Percentiles rank a stretch among this genome's conserved stretches.
These are phyloP conservation scores for Pandemis cinnamomeana DNA, from an alignment of 2,888 invertebrate species.

Conservation along the genomic window DNA sequence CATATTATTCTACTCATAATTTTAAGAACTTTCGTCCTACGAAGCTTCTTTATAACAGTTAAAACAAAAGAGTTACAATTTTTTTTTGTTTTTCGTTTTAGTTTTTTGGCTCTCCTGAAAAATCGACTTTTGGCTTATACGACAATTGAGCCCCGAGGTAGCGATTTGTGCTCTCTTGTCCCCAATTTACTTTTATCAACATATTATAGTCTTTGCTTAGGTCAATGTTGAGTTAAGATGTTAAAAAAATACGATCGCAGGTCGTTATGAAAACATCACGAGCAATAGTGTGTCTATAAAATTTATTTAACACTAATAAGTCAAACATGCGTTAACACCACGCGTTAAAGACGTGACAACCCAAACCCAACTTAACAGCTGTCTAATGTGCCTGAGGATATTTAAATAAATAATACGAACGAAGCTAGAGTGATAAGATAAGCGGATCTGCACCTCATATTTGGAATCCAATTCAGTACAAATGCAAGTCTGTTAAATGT, in stretches of 20 bases:
- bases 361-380: constrained; percentile 5
- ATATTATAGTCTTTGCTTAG: too few species aligned
- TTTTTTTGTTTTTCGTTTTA: too few species aligned
- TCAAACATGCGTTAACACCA: constrained; percentile 8
- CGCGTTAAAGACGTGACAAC: constrained; percentile 9
- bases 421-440: constrained; percentile 35
- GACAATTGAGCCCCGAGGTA: too few species aligned
- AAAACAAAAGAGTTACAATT: too few species aligned
- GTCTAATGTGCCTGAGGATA: constrained; percentile 15
- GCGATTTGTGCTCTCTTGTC: too few species aligned
- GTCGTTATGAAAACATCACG: background rate
- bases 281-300: background rate
- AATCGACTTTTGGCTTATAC: too few species aligned
- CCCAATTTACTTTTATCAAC: too few species aligned
- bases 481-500: background rate
- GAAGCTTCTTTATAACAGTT: too few species aligned
- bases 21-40: too few species aligned
- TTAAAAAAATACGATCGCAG: background rate
- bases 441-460: constrained; percentile 12
- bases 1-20: too few species aligned
- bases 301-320: background rate
- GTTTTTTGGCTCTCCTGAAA: too few species aligned
- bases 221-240: too few species aligned
- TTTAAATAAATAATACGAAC: constrained; percentile 27
- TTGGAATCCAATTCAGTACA: constrained; percentile 4